Evolutionary conservation across 2,113 vertebrate species (phyloP).

Genomic region (Charina bottae): DNA sequence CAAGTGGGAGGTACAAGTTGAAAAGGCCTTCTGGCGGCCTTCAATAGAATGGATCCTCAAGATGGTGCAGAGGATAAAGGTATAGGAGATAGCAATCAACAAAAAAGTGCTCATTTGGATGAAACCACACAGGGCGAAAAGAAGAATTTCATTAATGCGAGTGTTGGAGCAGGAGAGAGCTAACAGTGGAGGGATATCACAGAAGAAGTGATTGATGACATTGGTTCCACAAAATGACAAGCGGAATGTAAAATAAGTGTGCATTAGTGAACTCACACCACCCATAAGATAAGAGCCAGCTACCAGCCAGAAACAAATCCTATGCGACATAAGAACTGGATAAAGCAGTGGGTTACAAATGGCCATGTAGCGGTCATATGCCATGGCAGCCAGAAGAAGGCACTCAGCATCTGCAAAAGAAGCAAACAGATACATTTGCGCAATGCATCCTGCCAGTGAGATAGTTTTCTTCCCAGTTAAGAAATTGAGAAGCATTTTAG

Average conservation of each 20-base stretch:
- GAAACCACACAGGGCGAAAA: slow-evolving; percentile 55
- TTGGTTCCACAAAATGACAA: slow-evolving; percentile 53
- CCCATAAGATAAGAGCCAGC: slow-evolving; percentile 26
- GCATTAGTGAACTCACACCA: slow-evolving; percentile 43
- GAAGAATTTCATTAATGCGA: slow-evolving; percentile 40
- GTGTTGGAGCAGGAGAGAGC: slow-evolving; percentile 48
- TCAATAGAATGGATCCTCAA: slow-evolving; percentile 19
- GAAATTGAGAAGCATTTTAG: slow-evolving; percentile 62
- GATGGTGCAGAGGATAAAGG: slow-evolving; percentile 45
- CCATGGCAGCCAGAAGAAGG: slow-evolving; percentile 60
- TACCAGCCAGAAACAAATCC: slow-evolving; percentile 32
- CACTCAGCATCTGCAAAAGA: slow-evolving; percentile 55
- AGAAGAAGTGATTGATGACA: slow-evolving; percentile 60
- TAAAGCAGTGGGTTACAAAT: slow-evolving; percentile 55
- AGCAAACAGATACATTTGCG: slow-evolving; percentile 60
- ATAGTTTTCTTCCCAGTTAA: slow-evolving; percentile 44
- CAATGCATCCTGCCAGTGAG: slow-evolving; percentile 43
- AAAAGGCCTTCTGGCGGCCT: slow-evolving; percentile 55
- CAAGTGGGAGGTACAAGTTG: slow-evolving; percentile 62
- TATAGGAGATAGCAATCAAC: slow-evolving; percentile 43
- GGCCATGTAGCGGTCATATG: slow-evolving; percentile 46
- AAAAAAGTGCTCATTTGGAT: slow-evolving; percentile 60
- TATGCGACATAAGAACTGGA: slow-evolving; percentile 3
- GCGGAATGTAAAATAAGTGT: slow-evolving; percentile 37
- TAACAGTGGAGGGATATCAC: slow-evolving; percentile 55